Base-by-base conservation (phyloP, 92 coral and sea anemone species). In the Epizoanthus illoricatus region DNA sequence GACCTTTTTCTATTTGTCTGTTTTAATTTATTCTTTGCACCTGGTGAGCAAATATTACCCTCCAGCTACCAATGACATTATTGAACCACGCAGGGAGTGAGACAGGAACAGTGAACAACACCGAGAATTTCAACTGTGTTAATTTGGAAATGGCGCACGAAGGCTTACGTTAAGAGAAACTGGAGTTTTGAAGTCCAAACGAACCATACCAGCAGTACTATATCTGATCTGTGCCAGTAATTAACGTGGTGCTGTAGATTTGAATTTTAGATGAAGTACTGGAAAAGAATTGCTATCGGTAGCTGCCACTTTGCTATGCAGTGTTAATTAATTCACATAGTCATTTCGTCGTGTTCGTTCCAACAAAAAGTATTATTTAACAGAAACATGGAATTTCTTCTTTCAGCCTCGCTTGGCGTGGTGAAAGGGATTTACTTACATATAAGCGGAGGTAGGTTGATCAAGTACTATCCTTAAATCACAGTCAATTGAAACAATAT, bases 261-360 rank as follows among this genome's bases (percentile, higher is more conserved):
- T 41, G 76, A 47, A 6, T 8, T 43, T 71, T 16, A 71, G 76
- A 71, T 71, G 76, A 71, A 71, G 76, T 47, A 47, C 59, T 71
- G 76, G 76, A 71, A 71, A 19, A 71, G 60, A 20, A 5, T 71
- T 1, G 76, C 76, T 8, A 45, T 71, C 76, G 76, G 76, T 71
- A 71, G 52, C 15, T 5, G 21, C 28, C 43, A 4, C 40, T 71
- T 52, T 52, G 13, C 12, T 49, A 49, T 49, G 11, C 17, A 42
- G 13, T 42, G 39, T 42, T 36, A 4, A 16, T 71, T 71, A 43
- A 18, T 20, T 71, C 17, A 71, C 28, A 16, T n/a, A 11, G 75
- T 18, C 9, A n/a, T 43, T 20, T 71, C 56, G 56, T 8, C 56
- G 0, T 5, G 56, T 13, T 49, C 8, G 15, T 49, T 49, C 56